phyloP scores from a whole-genome alignment of 2,113 vertebrate species.

The Corythoichthys intestinalis region DNA sequence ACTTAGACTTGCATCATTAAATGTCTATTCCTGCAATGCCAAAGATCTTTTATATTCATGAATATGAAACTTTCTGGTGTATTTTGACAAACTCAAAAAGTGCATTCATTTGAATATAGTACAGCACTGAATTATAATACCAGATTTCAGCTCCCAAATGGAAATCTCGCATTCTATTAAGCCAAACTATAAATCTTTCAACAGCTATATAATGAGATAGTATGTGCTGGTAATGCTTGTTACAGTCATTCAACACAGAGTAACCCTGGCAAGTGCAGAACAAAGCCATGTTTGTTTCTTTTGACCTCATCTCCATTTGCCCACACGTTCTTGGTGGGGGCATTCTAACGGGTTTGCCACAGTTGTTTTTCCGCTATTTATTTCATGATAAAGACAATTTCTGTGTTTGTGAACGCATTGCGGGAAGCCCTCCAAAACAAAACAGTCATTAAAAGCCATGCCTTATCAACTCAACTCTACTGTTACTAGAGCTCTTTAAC shows the following conservation, averaged over 20 bases:
- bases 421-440: conserved; percentile 23
- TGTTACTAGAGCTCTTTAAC: neutral
- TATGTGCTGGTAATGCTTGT: conserved; percentile 46
- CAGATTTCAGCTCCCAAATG: conserved; percentile 19
- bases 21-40: conserved; percentile 23
- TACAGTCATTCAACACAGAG: conserved; percentile 27
- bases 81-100: neutral
- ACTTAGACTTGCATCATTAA: conserved; percentile 26
- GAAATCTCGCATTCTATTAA: neutral
- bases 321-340: conserved; percentile 62
- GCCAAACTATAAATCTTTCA: conserved; percentile 33
- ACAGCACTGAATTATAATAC: conserved; percentile 15
- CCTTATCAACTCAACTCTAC: neutral
- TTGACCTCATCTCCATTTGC: conserved; percentile 57
- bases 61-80: conserved; percentile 5
- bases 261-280: conserved; percentile 41
- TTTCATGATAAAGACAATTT: conserved; percentile 33
- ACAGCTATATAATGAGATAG: conserved; percentile 45
- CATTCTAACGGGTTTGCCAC: conserved; percentile 41
- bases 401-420: neutral
- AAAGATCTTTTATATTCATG: conserved; percentile 17
- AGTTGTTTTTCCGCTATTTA: conserved; percentile 55
- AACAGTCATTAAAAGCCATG: conserved; percentile 39
- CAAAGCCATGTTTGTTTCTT: conserved; percentile 63
- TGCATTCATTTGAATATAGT: neutral